phyloP scores from a whole-genome alignment of 30 jellyfish, hydroid and myxozoan genomes.

The Cassiopea andromeda region DNA sequence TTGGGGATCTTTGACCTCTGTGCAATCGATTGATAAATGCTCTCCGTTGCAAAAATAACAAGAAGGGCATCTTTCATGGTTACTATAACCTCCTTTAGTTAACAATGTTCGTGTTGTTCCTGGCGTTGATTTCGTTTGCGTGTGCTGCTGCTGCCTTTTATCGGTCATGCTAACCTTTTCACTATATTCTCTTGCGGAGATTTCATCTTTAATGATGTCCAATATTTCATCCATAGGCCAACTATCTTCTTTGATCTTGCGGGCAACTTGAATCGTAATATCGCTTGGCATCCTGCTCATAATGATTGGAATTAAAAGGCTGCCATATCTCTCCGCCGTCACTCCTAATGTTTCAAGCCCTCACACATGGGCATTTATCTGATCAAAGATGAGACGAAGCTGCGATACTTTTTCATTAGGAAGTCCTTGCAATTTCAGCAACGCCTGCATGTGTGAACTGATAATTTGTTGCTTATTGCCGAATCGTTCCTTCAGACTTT shows the following conservation, averaged over 20 bases:
- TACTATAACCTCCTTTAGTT: not conserved
- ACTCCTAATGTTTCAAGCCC: not conserved
- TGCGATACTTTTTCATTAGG: not conserved
- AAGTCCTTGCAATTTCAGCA: slow-evolving; percentile 1
- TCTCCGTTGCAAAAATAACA: not conserved
- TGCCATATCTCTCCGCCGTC: not conserved
- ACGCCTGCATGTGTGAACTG: slow-evolving; percentile 8
- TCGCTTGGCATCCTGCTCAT: not conserved
- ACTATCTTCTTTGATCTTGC: not conserved
- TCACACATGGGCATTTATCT: not conserved
- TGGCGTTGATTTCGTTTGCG: not conserved
- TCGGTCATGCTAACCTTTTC: not conserved
- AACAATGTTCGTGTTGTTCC: not conserved
- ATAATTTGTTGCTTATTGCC: slow-evolving; percentile 14
- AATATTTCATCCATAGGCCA: not conserved
- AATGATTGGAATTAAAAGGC: not conserved
- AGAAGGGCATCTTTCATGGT: not conserved
- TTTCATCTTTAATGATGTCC: not conserved
- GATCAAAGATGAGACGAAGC: not conserved
- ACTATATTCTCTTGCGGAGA: not conserved
- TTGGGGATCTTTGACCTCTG: slow-evolving; percentile 17
- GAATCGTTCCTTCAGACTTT: slow-evolving; percentile 12
- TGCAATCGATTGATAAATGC: not conserved
- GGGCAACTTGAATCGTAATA: not conserved
- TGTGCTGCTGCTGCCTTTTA: not conserved